Evolutionary conservation across 2,888 invertebrate genomes (phyloP).

Genomic region (Syrphus vitripennis): DNA sequence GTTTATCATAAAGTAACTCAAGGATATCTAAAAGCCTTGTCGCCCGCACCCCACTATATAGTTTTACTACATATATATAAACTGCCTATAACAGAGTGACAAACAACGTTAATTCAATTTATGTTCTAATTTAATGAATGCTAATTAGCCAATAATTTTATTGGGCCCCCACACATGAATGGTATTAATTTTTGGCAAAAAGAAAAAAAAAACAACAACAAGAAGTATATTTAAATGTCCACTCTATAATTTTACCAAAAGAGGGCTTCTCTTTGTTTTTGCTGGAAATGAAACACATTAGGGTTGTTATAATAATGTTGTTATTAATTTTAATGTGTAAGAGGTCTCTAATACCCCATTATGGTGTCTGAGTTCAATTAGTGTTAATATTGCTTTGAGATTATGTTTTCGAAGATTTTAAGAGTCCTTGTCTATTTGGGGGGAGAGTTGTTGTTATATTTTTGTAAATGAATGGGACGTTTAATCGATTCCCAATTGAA

Average conservation of each 20-base stretch:
- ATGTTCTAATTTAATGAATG: conserved; percentile 55
- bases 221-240: conserved; percentile 1
- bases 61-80: not conserved
- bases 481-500: conserved; percentile 38
- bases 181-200: conserved; percentile 4
- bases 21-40: not conserved
- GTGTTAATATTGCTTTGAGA: conserved; percentile 11
- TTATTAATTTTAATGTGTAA: conserved; percentile 1
- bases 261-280: not conserved
- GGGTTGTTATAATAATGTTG: not conserved
- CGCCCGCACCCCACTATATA: not conserved
- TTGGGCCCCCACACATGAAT: conserved; percentile 39
- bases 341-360: not conserved
- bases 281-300: conserved; percentile 3
- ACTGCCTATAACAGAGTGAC: not conserved
- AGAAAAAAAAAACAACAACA: not conserved
- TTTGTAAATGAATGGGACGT: not conserved
- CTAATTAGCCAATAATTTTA: conserved; percentile 59
- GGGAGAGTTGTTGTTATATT: too few relatives aligned
- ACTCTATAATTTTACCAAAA: not conserved
- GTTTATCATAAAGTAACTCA: not conserved
- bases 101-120: conserved; percentile 36
- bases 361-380: conserved; percentile 16
- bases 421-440: not conserved
- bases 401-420: not conserved